Evolutionary conservation across 1,140 invertebrate genomes (phyloP).

Genomic region (Psix sp.): DNA sequence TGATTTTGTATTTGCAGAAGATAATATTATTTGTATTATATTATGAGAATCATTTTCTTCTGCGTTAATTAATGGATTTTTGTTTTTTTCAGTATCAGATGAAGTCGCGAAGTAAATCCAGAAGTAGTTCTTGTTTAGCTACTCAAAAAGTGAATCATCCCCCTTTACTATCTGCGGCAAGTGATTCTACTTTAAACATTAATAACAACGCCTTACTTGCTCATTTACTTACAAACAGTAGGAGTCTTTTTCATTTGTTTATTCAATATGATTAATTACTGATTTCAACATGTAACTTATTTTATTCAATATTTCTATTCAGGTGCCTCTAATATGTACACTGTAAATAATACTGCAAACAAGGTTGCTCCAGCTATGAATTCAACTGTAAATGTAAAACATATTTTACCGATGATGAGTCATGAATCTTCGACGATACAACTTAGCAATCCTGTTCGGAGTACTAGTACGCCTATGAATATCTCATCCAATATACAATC

Average conservation of each 20-base stretch:
- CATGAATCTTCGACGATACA: slow-evolving; percentile 63
- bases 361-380: slow-evolving; percentile 59
- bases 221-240: slow-evolving; percentile 81
- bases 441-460: slow-evolving; percentile 67
- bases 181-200: slow-evolving; percentile 77
- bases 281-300: slow-evolving; percentile 4
- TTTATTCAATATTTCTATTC: slow-evolving; percentile 15
- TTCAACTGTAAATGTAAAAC: slow-evolving; percentile 64
- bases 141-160: slow-evolving; percentile 72
- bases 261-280: too few relatives aligned
- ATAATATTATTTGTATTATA: too few relatives aligned
- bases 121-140: slow-evolving; percentile 75
- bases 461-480: slow-evolving; percentile 73
- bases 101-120: slow-evolving; percentile 74
- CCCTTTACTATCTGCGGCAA: slow-evolving; percentile 78
- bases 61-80: slow-evolving; percentile 2
- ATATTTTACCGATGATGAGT: slow-evolving; percentile 69
- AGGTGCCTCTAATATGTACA: slow-evolving; percentile 68
- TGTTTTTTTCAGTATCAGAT: slow-evolving; percentile 71
- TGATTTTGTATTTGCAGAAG: too few relatives aligned
- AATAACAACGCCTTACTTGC: slow-evolving; percentile 81
- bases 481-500: slow-evolving; percentile 66
- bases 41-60: slow-evolving; percentile 1
- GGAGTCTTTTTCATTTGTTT: slow-evolving; percentile 54
- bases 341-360: slow-evolving; percentile 65